Evolutionary conservation across 2,113 vertebrate genomes (phyloP), one percentile per base, ranked within the genome.

Genomic region (Hippoglossus stenolepis): DNA sequence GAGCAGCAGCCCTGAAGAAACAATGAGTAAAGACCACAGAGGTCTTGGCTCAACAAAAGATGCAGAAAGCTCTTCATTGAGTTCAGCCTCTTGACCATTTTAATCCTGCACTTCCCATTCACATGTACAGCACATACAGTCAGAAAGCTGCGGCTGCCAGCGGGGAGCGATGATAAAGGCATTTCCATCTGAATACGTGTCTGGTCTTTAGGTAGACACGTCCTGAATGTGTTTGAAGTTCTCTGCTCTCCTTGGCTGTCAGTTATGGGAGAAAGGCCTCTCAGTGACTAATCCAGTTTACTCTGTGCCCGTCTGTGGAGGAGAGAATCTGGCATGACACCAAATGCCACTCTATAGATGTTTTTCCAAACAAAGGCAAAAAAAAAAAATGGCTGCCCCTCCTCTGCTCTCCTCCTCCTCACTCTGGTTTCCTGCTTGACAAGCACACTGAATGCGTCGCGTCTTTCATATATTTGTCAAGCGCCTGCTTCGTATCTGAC

Each of bases 271-370:
- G 82, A 89, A 90, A 89, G 73, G 79, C 83, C 80, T 82, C 85
- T 83, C 80, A 74, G 40, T 80, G 82, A 85, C 83, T 89, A 90
- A 91, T 92, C 83, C 87, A 89, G 90, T 91, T 92, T 90, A 90
- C 87, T 89, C 85, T 89, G 31, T 31, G 31, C 6, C 31, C 31
- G 31, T 31, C 31, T 31, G 90, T 61, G 67, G 79, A 87, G 65
- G 85, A 85, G 80, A 77, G 86, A 86, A 74, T 80, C 83, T 94
- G 94, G 94, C 92, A 86, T 83, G 60, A 85, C 89, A 92, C 92
- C 93, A 94, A 92, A 83, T 73, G 86, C 77, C 83, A 89, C 90
- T 94, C 87, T 85, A 90, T 91, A 69, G 87, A 92, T 81, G 84
- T 59, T 86, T 89, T 77, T 61, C 56, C 9, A 75, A 77, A 91